Evolutionary conservation across 2,888 invertebrate genomes (phyloP).

Genomic region (Caenorhabditis virilis): DNA sequence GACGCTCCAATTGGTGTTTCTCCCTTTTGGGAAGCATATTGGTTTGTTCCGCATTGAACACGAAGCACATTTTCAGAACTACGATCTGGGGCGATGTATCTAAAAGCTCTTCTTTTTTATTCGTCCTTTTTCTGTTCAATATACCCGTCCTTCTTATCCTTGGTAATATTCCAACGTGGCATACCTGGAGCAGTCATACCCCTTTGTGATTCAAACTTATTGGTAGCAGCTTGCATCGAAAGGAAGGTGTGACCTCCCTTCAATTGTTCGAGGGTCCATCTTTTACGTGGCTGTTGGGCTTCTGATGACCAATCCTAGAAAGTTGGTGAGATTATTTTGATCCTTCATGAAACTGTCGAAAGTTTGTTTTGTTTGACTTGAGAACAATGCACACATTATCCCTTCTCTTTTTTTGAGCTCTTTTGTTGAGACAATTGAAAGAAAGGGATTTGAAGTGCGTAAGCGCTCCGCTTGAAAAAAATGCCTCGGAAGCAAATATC

Average conservation of each 20-base stretch:
- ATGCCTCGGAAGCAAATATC: too few species aligned
- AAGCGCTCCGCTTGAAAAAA: too few species aligned
- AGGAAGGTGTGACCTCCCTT: constrained; percentile 66
- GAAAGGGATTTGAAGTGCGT: too few species aligned
- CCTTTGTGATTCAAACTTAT: constrained; percentile 66
- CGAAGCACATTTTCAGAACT: constrained; percentile 64
- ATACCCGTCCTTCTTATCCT: constrained; percentile 66
- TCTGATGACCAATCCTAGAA: constrained; percentile 37
- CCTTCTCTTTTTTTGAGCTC: too few species aligned
- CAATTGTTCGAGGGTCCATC: constrained; percentile 67
- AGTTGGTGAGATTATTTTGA: too few species aligned
- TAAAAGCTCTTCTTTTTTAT: constrained; percentile 20
- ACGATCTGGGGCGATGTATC: constrained; percentile 66
- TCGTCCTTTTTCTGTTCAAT: background rate
- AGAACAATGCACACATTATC: too few species aligned
- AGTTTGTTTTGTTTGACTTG: too few species aligned
- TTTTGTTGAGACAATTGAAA: too few species aligned
- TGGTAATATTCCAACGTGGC: constrained; percentile 67
- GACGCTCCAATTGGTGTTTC: constrained; percentile 66
- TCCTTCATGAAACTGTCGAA: too few species aligned
- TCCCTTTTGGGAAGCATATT: constrained; percentile 68
- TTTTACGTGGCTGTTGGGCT: constrained; percentile 43
- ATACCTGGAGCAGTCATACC: constrained; percentile 68
- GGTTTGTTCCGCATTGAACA: constrained; percentile 67
- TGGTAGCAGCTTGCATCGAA: constrained; percentile 65